Base-by-base conservation (phyloP, 2,888 invertebrate species). In the Drosophila suboccidentalis region DNA sequence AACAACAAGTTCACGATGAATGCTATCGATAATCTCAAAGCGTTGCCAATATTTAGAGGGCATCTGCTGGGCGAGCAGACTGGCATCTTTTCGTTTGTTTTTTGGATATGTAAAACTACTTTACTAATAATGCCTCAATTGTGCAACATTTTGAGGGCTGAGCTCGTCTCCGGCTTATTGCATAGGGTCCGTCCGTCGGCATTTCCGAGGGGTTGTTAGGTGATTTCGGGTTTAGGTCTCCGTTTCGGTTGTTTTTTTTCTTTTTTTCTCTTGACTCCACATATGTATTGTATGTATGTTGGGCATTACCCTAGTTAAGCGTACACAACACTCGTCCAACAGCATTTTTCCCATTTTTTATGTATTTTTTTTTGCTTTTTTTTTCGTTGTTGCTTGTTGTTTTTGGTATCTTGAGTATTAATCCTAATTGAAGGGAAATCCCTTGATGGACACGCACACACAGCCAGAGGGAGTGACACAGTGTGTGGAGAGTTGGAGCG, bases 361-460 rank as follows among this genome's bases (percentile, higher is more conserved):
- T 3, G 19, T 19, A 19, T n/a, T n/a, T n/a, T n/a, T n/a, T n/a
- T 32, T 32, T 44, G 11, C 55, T 13, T 19, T 29, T 4, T 15
- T 34, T 38, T 44, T 47, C 55, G 39, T 57, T 57, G 29, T 43
- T 53, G 36, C 49, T 70, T 55, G 54, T 43, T 60, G 44, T 65
- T 74, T 71, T 70, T 71, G 72, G 60, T 90, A 90, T 91, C 91
- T 88, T 71, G 89, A 83, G 91, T 89, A 90, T 91, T 90, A 90
- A 87, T 90, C 90, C 90, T 91, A 91, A 91, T 91, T 91, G 91
- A 91, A 91, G 90, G 89, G 78, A 89, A 90, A 90, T 91, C 87
- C 91, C 91, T 68, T 87, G 82, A 87, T 90, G 85, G 82, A 82
- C 87, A 87, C 80, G 75, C 87, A 80, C 80, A 80, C 47, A 80